Percentiles rank a stretch among this genome's conserved stretches.
Evolutionary conservation across 2,888 invertebrate species (phyloP).

Genomic region (Ornithoptera alexandrae): DNA sequence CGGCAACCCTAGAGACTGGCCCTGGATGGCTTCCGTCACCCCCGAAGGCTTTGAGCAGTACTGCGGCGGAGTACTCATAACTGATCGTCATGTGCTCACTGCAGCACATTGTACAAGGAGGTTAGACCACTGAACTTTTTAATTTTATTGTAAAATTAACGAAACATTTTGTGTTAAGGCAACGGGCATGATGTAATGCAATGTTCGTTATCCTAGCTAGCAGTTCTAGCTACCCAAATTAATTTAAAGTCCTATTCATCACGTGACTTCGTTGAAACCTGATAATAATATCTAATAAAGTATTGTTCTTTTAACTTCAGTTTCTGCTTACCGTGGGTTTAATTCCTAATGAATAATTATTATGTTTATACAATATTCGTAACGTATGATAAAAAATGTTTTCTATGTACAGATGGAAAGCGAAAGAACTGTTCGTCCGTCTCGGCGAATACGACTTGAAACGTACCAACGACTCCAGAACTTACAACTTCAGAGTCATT

Average conservation of each 20-base stretch:
- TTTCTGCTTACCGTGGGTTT: too few species aligned
- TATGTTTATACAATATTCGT: too few species aligned
- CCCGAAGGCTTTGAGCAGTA: constrained; percentile 80
- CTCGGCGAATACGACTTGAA: constrained; percentile 91
- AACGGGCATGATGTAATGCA: too few species aligned
- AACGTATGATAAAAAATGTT: background rate
- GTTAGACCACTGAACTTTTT: background rate
- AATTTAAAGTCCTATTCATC: too few species aligned
- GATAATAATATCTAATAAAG: too few species aligned
- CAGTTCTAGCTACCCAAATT: too few species aligned
- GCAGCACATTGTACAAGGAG: constrained; percentile 85
- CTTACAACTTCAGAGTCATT: constrained; percentile 84
- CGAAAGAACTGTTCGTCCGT: constrained; percentile 83
- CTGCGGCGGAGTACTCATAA: constrained; percentile 91
- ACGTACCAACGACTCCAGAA: constrained; percentile 83
- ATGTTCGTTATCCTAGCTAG: too few species aligned
- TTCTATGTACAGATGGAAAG: constrained; percentile 69
- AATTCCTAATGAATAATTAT: too few species aligned
- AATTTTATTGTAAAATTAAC: too few species aligned
- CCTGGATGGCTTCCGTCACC: constrained; percentile 91
- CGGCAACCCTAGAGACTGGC: constrained; percentile 86
- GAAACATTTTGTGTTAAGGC: too few species aligned
- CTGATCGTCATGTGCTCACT: constrained; percentile 87
- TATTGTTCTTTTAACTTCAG: too few species aligned
- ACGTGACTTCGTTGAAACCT: too few species aligned